Evolutionary conservation across 2,888 invertebrate genomes (phyloP).

Genomic region (Dolichopus griseipennis): DNA sequence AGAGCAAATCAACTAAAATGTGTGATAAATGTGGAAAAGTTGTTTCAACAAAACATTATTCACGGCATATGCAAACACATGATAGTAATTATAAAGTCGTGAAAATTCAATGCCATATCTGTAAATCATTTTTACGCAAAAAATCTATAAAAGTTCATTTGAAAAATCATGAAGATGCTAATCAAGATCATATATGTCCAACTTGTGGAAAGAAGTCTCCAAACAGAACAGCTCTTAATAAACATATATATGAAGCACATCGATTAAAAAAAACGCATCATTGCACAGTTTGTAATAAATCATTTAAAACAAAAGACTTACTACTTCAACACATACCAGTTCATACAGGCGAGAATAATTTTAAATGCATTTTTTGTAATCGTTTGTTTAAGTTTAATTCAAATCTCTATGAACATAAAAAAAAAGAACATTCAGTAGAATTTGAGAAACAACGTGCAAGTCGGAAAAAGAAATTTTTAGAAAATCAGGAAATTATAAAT

Average conservation of each 20-base stretch:
- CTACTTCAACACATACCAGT: neutral
- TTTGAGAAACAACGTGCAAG: neutral
- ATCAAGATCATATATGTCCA: neutral
- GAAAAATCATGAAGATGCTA: neutral
- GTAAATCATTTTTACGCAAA: slow-evolving; percentile 39
- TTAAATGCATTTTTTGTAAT: neutral
- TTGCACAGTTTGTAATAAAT: slow-evolving; percentile 4
- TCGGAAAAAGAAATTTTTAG: neutral
- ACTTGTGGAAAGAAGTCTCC: neutral
- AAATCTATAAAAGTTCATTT: slow-evolving; percentile 21
- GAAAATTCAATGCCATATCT: slow-evolving; percentile 37
- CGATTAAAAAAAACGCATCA: too few species aligned
- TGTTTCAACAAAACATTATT: slow-evolving; percentile 26
- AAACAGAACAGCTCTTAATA: neutral
- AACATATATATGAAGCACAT: neutral
- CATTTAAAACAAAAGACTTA: neutral
- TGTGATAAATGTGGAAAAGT: slow-evolving; percentile 40
- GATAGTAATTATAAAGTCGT: slow-evolving; percentile 27
- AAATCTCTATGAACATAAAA: neutral
- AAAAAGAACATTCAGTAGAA: neutral
- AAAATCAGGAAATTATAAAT: too few species aligned
- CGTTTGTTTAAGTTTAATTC: neutral
- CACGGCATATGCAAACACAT: slow-evolving; percentile 36
- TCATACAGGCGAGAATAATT: neutral
- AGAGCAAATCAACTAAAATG: slow-evolving; percentile 28